Percentiles rank a stretch among this genome's conserved stretches.
phyloP scores from a whole-genome alignment of 2,888 invertebrate species.

The Cepaea hortensis region DNA sequence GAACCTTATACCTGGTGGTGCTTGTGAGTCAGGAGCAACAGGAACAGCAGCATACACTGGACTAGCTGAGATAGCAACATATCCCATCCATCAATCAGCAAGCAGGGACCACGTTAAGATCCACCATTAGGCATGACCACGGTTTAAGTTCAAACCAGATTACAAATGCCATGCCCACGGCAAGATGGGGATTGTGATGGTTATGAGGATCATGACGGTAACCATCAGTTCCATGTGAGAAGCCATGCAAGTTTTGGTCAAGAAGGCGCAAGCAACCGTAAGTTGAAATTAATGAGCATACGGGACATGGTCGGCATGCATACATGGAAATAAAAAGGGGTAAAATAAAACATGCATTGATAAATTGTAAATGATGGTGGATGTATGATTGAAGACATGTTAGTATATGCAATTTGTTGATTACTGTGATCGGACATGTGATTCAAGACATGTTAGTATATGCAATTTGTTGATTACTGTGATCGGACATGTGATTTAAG shows the following conservation, averaged over 20 bases:
- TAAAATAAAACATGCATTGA: constrained; percentile 21
- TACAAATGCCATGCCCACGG: constrained; percentile 18
- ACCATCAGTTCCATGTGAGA: not conserved
- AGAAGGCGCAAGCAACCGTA: not conserved
- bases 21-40: constrained; percentile 17
- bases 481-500: not conserved
- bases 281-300: not conserved
- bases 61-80: constrained; percentile 15
- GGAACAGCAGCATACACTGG: constrained; percentile 12
- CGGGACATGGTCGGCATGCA: constrained; percentile 34
- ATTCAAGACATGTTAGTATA: not conserved
- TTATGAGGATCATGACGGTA: not conserved
- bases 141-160: not conserved
- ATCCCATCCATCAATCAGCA: constrained; percentile 10
- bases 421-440: not conserved
- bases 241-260: constrained; percentile 20
- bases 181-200: not conserved
- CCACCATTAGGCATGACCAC: not conserved
- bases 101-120: not conserved
- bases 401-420: not conserved
- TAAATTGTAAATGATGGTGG: not conserved
- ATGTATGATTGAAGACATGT: not conserved
- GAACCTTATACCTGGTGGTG: constrained; percentile 37
- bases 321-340: constrained; percentile 19
- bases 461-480: not conserved